Percentiles rank a stretch among this genome's conserved stretches.
Evolutionary conservation across 2,113 vertebrate species (phyloP).

Genomic region (Amazona guildingii): DNA sequence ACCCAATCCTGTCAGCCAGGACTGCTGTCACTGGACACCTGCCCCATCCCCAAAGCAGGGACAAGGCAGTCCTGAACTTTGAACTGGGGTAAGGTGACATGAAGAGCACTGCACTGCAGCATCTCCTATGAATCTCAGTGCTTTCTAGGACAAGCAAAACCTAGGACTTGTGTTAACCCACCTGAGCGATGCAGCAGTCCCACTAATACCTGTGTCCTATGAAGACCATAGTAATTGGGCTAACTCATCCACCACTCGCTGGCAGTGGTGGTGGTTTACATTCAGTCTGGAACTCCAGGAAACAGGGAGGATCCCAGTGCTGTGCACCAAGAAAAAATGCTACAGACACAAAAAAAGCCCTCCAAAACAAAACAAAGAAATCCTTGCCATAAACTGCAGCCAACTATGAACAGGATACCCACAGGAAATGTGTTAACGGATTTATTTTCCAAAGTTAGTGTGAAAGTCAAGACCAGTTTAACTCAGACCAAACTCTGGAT

Average conservation of each 20-base stretch:
- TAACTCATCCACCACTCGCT: background rate
- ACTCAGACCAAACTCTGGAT: background rate
- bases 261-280: background rate
- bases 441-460: background rate
- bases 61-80: background rate
- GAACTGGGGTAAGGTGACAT: background rate
- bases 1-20: background rate
- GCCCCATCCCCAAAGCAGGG: background rate
- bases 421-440: background rate
- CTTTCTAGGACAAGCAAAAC: background rate
- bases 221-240: background rate
- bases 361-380: background rate
- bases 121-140: background rate
- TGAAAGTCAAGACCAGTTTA: background rate
- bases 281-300: background rate
- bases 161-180: too few species aligned
- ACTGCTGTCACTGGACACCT: background rate
- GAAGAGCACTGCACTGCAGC: rapidly evolving
- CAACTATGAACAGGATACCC: background rate
- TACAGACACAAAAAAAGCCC: background rate
- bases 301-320: background rate
- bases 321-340: background rate
- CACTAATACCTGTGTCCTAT: background rate
- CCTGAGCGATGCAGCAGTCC: background rate
- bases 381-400: background rate